Evolutionary conservation across 2,797 vertebrate genomes (phyloP), one percentile per base, ranked within the genome.

Genomic region (Cyprinodon diabolis): DNA sequence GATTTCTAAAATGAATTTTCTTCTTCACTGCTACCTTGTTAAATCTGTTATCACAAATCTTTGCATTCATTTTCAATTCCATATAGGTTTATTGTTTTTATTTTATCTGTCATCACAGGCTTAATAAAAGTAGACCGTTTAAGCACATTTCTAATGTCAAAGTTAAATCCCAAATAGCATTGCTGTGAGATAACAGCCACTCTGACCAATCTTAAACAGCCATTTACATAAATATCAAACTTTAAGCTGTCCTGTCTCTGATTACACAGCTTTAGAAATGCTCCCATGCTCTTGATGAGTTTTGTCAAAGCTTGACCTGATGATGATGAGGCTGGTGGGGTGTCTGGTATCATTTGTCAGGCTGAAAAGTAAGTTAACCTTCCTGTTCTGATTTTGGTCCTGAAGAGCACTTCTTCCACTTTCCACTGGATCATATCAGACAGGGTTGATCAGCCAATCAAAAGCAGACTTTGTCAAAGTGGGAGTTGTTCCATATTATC

Each of bases 1-100:
- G n/a, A 86, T 72, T 65, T 71, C 25, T 66, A 69, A 77, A 72
- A 87, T 85, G 72, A 84, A 78, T 75, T 82, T 48, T 52, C 66
- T 71, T 58, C 40, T 21, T 63, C 1, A 1, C 58, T 83, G 77
- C 66, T 30, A 69, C 87, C 71, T 85, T 77, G 69, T 77, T 80
- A 67, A 48, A 4, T 70, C 63, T 60, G 15, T n/a, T 69, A 6
- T 19, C 15, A 12, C 15, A 5, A 74, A 57, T 55, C 37, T 52
- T 69, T 19, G 6, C 21, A 1, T 63, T 48, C 17, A n/a, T 55
- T 21, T 49, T 68, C 69, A 23, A 48, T 48, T n/a, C 55, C 25
- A 54, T 69, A 25, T 19, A 0, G 1, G 69, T 52, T 66, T 40
- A 45, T 0, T 71, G 47, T 55, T 75, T 84, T 57, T 72, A 4